Evolutionary conservation across 2,888 invertebrate genomes (phyloP), one percentile per base, ranked within the genome.

Genomic region (Argyresthia albistria): DNA sequence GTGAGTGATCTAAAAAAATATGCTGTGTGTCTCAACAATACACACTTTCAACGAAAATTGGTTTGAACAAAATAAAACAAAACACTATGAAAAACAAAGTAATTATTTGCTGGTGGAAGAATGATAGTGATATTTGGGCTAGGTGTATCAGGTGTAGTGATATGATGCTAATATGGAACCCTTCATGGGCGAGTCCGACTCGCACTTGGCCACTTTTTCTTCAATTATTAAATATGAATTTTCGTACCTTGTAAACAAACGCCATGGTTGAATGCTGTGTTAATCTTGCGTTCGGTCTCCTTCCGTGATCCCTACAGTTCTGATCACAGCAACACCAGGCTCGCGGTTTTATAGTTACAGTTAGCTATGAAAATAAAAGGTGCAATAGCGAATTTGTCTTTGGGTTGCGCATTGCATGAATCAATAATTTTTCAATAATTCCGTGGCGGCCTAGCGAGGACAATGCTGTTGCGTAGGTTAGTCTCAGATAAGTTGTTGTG

Each of bases 371-470:
- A 70, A 67, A 76, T 66, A 80, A 72, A 63, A 66, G 66, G 69
- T 75, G 80, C 80, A 83, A 84, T 80, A 72, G 72, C 73, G 71
- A 73, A 70, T 71, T 74, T 74, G 76, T 70, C 66, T 63, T 68
- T 56, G 57, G 62, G 70, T 84, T 86, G 83, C 82, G 75, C 78
- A 78, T 73, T 73, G 74, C 80, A 82, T 83, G 83, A 80, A 81
- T 80, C 82, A 82, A 86, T 81, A 79, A 78, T 83, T 84, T 80
- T 80, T 76, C 56, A 76, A 76, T 82, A 72, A 82, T 80, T 62
- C 72, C 66, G 64, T 57, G 52, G 54, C 60, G 61, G 43, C 4
- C 25, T 25, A 39, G 39, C 43, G 35, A 37, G n/a, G 10, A 43
- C 43, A 45, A 35, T 43, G 45, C 15, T 57, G 61, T 77, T 77